A percentile compares a stretch with the other conserved stretches of the same genome.
Conservation (phyloP, 2,113 vertebrate genomes). For the Nestor notabilis region DNA sequence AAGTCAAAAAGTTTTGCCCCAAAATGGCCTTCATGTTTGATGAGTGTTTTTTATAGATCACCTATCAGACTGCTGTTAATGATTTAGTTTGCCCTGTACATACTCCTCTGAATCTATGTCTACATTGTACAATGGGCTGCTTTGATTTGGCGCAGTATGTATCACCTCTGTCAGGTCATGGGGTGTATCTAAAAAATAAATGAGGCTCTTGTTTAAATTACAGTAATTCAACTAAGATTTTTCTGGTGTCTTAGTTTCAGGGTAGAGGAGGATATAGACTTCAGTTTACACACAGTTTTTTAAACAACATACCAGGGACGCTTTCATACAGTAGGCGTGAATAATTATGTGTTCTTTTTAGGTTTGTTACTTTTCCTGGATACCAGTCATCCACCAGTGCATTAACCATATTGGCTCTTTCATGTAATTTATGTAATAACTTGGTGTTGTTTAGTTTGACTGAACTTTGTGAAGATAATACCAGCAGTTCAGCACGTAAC, state of each 20-base stretch:
- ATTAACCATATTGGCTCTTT: not conserved
- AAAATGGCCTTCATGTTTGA: not conserved
- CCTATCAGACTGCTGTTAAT: not conserved
- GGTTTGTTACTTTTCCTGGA: not conserved
- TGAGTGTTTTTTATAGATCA: not conserved
- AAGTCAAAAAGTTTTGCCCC: not conserved
- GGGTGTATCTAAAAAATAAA: not conserved
- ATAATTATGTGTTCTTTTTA: not conserved
- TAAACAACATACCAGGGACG: not conserved
- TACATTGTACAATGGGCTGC: not conserved
- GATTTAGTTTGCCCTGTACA: not conserved
- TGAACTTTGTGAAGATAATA: not conserved
- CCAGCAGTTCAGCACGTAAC: not conserved
- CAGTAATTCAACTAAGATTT: not conserved
- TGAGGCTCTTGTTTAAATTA: not conserved
- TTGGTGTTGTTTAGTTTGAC: not conserved
- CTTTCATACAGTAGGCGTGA: not conserved
- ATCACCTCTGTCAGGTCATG: not conserved
- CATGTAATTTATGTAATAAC: not conserved
- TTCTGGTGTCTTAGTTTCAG: not conserved
- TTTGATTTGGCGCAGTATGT: not conserved
- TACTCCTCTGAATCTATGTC: not conserved
- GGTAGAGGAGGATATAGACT: not conserved
- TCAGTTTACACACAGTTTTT: not conserved
- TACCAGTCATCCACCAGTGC: not conserved